Evolutionary conservation across 1,140 invertebrate genomes (phyloP), one percentile per base, ranked within the genome.

Genomic region (Tribolium madens): DNA sequence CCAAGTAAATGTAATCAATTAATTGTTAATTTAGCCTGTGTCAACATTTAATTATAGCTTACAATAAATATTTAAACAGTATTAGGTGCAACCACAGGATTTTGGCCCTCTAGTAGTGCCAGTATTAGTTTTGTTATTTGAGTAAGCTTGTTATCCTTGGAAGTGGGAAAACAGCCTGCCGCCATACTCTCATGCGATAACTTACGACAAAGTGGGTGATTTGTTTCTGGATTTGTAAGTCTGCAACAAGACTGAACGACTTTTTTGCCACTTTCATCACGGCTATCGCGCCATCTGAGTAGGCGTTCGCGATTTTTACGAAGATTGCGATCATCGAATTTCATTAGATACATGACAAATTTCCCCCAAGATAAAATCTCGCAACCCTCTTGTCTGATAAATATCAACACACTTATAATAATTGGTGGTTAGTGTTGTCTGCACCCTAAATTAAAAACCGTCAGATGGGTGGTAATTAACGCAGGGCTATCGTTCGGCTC

Each of bases 61-160:
- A 21, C 21, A 13, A 52, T 72, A 72, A 72, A 72, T 72, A 72
- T 72, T 72, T 72, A 72, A 48, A 50, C 50, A 50, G 70, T 31
- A 52, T 72, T 72, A 64, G 57, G 26, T 33, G 57, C 70, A 72
- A 33, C 50, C 50, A 47, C 70, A 9, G 42, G 70, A 52, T 72
- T 72, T 72, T 48, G 70, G 46, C 70, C 57, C 70, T n/a, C 47
- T 10, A 26, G 69, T 17, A 48, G 14, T 50, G 18, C 12, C 46
- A 26, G 70, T 72, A 72, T 72, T 72, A 72, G 70, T 72, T 72
- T 72, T 72, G 70, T 72, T 72, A 72, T 72, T 72, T 72, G 70
- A 72, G 70, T 14, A 71, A 52, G 70, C 70, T 72, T 72, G 70
- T 72, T 72, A 72, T 72, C 46, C 52, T 71, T 72, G 70, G 17